These are phyloP conservation scores for Cinclus cinclus DNA, from an alignment of 2,113 vertebrate genomes.

Conservation along the genomic window DNA sequence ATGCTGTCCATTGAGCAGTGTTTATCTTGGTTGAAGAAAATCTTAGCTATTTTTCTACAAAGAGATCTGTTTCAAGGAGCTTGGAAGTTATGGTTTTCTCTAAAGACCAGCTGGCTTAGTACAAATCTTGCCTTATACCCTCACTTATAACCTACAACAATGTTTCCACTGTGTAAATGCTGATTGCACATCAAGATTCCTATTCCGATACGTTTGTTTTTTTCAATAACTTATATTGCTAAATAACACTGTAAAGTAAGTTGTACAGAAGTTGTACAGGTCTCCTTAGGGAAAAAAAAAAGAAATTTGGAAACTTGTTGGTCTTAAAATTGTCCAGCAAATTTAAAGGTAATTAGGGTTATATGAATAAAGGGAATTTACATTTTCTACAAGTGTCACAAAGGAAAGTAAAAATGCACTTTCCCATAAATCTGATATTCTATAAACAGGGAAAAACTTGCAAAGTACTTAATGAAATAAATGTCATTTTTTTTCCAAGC, in stretches of 20 bases:
- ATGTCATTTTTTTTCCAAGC: not conserved
- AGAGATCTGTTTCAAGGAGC: not conserved
- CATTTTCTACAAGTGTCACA: not conserved
- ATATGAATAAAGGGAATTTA: not conserved
- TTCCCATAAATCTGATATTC: not conserved
- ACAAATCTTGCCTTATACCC: not conserved
- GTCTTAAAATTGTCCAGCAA: not conserved
- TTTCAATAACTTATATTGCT: not conserved
- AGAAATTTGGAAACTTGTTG: not conserved
- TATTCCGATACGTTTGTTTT: not conserved
- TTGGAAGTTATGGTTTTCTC: not conserved
- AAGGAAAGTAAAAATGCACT: not conserved
- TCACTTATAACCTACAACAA: not conserved
- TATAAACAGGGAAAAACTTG: not conserved
- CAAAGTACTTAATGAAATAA: not conserved
- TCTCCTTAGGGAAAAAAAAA: not conserved
- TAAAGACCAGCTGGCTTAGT: not conserved
- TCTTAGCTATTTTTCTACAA: not conserved
- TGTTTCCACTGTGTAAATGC: not conserved
- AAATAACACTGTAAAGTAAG: not conserved
- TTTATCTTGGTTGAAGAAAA: conserved; percentile 1
- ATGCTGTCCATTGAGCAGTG: not conserved
- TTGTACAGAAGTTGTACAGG: not conserved
- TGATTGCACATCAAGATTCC: not conserved
- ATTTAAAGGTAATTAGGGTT: not conserved